phyloP scores from a whole-genome alignment of 2,113 vertebrate genomes.

The Zosterops borbonicus region DNA sequence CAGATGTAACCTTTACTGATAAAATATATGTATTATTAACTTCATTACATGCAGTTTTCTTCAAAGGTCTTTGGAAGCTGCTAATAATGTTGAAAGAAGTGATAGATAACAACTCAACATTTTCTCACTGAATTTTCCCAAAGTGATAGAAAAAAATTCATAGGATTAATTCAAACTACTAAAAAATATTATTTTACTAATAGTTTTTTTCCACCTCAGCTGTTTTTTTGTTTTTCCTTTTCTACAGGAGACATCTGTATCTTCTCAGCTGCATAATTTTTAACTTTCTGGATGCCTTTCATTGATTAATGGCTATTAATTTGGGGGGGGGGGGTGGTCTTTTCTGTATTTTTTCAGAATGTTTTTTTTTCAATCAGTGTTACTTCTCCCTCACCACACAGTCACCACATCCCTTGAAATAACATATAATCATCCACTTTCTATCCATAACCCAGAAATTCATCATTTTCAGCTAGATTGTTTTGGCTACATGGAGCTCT shows the following conservation, averaged over 20 bases:
- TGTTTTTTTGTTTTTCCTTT: neutral
- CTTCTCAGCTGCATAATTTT: neutral
- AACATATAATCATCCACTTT: neutral
- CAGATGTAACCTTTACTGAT: neutral
- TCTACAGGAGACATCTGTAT: neutral
- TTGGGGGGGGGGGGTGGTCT: neutral
- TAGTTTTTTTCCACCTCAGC: neutral
- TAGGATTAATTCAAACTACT: neutral
- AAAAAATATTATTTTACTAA: neutral
- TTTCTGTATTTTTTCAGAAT: neutral
- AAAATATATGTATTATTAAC: conserved; percentile 27
- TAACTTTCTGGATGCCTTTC: neutral
- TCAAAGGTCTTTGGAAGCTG: neutral
- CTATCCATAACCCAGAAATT: neutral
- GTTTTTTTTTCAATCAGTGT: neutral
- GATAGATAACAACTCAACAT: neutral
- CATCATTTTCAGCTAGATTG: neutral
- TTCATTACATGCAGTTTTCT: neutral
- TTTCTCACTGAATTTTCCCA: neutral
- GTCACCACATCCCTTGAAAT: neutral
- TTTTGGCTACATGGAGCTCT: neutral
- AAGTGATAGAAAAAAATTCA: neutral
- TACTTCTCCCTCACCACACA: neutral
- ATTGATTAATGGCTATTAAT: neutral
- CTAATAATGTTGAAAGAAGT: conserved; percentile 4